Evolutionary conservation across 2,797 vertebrate genomes (phyloP).

Genomic region (Lagodon rhomboides): DNA sequence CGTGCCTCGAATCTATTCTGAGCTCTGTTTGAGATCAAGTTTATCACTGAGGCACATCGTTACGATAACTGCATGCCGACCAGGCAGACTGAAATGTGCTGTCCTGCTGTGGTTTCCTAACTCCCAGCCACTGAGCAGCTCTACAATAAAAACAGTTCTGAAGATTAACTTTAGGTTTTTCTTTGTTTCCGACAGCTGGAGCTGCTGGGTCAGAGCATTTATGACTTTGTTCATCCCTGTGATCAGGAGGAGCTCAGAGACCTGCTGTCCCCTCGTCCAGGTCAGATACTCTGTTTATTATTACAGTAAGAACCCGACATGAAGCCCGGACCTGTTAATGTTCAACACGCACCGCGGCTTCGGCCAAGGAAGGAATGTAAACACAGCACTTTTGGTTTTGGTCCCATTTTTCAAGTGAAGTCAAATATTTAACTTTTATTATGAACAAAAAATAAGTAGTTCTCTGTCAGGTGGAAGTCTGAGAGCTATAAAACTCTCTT

Average conservation of each 20-base stretch:
- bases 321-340: background rate
- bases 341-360: too few relatives aligned
- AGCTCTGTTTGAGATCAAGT: conserved; percentile 14
- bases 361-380: background rate
- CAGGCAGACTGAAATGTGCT: background rate
- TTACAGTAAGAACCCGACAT: background rate
- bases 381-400: too few relatives aligned
- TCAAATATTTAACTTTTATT: too few relatives aligned
- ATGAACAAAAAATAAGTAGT: too few relatives aligned
- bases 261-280: conserved; percentile 83
- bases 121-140: too few relatives aligned
- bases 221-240: conserved; percentile 92
- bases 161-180: background rate
- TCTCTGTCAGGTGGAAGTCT: too few relatives aligned
- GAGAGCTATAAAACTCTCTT: too few relatives aligned
- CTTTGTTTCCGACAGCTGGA: conserved; percentile 84
- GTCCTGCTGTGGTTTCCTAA: background rate
- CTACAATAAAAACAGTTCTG: too few relatives aligned
- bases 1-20: conserved; percentile 16
- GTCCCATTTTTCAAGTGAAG: too few relatives aligned
- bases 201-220: conserved; percentile 91
- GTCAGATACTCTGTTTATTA: conserved; percentile 72
- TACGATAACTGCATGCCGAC: too few relatives aligned
- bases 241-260: conserved; percentile 93
- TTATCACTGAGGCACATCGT: background rate